Base-by-base conservation (phyloP, 2,888 invertebrate species). In the Coleophora deauratella region DNA sequence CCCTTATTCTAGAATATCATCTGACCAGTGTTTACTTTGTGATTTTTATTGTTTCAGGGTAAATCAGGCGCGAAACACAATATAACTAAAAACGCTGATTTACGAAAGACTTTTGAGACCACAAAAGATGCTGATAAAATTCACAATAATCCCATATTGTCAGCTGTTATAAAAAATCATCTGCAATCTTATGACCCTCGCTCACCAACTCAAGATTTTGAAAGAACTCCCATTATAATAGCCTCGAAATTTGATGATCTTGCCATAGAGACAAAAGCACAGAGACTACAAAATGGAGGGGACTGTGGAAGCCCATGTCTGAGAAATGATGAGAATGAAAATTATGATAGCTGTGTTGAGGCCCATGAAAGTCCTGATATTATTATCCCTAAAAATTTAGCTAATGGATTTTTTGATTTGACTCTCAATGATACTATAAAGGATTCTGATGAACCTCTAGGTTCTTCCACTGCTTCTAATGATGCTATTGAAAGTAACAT, bases 121-220 rank as follows among this genome's bases (percentile, higher is more conserved):
- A 57, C 59, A 4, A 66, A 74, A 44, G 62, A 57, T 32, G 76
- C 80, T 50, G 73, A 75, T 45, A 80, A 81, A 46, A 73, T 80
- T 46, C 78, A 74, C 36, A 80, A 84, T 43, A 85, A 84, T 56
- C 86, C 86, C 1, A 81, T 84, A 40, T 60, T 86, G 7, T 78
- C 82, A 33, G 82, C 85, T 40, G 79, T 86, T 35, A 82, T 86
- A 46, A 84, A 78, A 48, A 84, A 76, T 47, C 84, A 85, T 51
- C 63, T 86, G 35, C 80, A 82, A 43, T 80, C 79, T 9, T 85
- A 82, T 56, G 86, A 90, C 57, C 89, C 89, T 27, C 77, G 89
- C 31, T 89, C 89, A 1, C 89, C 89, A 15, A 81, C 88, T 35
- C 75, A 80, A 43, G 89, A 89, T 43, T 88, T 89, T 68, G 81